These are phyloP conservation scores for Engystomops pustulosus DNA, from an alignment of 2,113 vertebrate species.

Conservation along the genomic window DNA sequence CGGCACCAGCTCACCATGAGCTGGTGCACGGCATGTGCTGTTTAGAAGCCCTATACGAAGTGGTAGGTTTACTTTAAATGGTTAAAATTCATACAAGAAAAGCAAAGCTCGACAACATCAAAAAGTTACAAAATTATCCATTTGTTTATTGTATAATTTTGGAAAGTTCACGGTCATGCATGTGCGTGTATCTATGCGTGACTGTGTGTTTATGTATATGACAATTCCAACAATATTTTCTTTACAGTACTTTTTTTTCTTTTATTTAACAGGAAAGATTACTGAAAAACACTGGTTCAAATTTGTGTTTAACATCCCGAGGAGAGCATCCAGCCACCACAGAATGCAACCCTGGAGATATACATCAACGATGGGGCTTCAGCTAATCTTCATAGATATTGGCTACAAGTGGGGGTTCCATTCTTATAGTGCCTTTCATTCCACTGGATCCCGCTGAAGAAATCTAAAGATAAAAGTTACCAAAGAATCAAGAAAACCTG, in stretches of 20 bases:
- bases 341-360: constrained; percentile 75
- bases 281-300: constrained; percentile 80
- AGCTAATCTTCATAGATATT: constrained; percentile 66
- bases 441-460: constrained; percentile 23
- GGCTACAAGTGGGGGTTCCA: not conserved
- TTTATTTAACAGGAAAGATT: constrained; percentile 75
- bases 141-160: no score
- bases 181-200: no score
- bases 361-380: constrained; percentile 84
- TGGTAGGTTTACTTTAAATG: no score
- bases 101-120: not conserved
- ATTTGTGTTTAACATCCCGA: constrained; percentile 77
- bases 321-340: constrained; percentile 73
- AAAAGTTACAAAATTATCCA: no score
- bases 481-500: not conserved
- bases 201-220: no score
- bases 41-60: no score
- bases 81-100: not conserved
- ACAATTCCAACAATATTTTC: no score
- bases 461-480: constrained; percentile 11
- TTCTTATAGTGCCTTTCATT: constrained; percentile 39
- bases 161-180: no score
- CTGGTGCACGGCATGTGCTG: no score
- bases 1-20: no score
- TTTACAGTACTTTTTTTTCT: no score